Percentiles rank a stretch among this genome's conserved stretches.
These are phyloP conservation scores for Heliconius himera DNA, from an alignment of 1,140 invertebrate genomes.

Conservation along the genomic window DNA sequence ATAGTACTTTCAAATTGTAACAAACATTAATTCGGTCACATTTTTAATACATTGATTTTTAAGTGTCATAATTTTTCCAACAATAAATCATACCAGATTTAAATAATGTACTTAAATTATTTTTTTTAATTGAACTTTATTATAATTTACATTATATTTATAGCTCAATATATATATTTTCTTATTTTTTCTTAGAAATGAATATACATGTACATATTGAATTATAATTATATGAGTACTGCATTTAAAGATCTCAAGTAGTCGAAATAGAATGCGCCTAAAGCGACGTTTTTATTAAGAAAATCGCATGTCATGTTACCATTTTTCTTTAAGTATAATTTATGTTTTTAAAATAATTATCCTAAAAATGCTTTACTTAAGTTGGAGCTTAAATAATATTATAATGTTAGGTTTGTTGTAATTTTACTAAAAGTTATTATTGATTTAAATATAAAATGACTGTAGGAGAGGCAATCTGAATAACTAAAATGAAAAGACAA, in stretches of 20 bases:
- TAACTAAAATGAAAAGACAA: background rate
- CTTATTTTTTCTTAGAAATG: background rate
- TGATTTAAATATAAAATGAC: background rate
- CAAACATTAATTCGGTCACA: too few species aligned
- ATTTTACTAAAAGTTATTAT: background rate
- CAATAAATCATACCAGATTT: too few species aligned
- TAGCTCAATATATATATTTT: background rate
- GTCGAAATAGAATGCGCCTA: background rate
- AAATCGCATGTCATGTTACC: background rate
- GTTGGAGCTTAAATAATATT: background rate
- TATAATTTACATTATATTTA: background rate
- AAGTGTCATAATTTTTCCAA: too few species aligned
- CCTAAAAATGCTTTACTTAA: background rate
- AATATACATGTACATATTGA: background rate
- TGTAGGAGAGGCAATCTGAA: constrained; percentile 1
- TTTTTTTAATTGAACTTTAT: too few species aligned
- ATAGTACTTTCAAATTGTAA: too few species aligned
- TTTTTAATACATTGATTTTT: too few species aligned
- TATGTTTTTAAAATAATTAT: background rate
- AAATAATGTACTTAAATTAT: too few species aligned
- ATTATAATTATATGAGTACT: background rate
- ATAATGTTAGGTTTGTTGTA: background rate
- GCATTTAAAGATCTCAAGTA: background rate
- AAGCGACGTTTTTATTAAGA: background rate
- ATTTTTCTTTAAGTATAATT: background rate